phyloP scores from a whole-genome alignment of 2,888 invertebrate genomes.

The Drosophila colorata region DNA sequence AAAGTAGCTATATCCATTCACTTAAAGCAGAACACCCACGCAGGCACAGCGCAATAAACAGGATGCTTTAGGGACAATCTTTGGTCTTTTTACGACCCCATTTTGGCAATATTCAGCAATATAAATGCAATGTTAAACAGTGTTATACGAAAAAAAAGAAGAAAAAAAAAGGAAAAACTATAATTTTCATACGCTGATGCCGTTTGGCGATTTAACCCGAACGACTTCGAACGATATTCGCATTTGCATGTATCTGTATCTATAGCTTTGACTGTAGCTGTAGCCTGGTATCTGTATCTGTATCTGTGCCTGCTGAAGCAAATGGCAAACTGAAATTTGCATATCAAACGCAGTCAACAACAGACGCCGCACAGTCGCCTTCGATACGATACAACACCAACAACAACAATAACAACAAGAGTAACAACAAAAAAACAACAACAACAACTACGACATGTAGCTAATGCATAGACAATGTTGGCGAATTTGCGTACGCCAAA shows the following conservation, averaged over 20 bases:
- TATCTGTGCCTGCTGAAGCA: constrained; percentile 44
- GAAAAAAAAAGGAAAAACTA: constrained; percentile 14
- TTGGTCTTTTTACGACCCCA: constrained; percentile 11
- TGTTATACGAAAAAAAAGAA: not conserved
- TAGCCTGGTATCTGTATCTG: constrained; percentile 23
- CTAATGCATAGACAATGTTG: constrained; percentile 76
- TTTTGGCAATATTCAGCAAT: constrained; percentile 10
- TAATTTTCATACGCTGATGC: constrained; percentile 42
- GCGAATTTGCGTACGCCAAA: constrained; percentile 73
- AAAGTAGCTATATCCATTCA: not conserved
- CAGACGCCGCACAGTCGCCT: constrained; percentile 78
- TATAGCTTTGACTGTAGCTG: constrained; percentile 19
- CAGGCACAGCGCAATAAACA: not conserved
- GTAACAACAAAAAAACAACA: constrained; percentile 24
- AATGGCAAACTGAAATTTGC: constrained; percentile 69
- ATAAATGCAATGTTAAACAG: constrained; percentile 32
- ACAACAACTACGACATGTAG: constrained; percentile 49
- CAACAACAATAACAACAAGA: constrained; percentile 20
- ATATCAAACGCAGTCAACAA: constrained; percentile 77
- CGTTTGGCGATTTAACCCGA: constrained; percentile 33
- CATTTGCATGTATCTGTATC: constrained; percentile 44
- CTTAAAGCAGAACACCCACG: constrained; percentile 3
- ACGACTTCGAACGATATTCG: constrained; percentile 32
- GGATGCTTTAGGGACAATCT: constrained; percentile 17
- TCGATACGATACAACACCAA: constrained; percentile 52